These are phyloP conservation scores for Cepaea hortensis DNA, from an alignment of 2,888 invertebrate genomes.

Conservation along the genomic window DNA sequence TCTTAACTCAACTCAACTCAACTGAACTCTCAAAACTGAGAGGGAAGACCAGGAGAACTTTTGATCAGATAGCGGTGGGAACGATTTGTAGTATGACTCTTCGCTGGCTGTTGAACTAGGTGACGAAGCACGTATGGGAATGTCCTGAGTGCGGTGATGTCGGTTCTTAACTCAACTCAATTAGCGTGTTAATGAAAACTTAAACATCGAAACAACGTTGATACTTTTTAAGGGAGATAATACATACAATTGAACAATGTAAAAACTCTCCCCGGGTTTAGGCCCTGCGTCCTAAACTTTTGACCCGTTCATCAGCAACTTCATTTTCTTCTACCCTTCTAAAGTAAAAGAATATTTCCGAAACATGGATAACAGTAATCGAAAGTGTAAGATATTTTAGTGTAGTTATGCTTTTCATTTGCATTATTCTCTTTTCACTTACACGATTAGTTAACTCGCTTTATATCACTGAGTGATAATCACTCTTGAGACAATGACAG, in stretches of 20 bases:
- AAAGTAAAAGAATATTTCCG: not conserved
- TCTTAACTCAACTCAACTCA: too few relatives aligned
- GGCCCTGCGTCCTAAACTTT: not conserved
- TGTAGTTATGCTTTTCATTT: not conserved
- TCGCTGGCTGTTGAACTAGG: too few relatives aligned
- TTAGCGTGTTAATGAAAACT: not conserved
- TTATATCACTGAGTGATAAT: not conserved
- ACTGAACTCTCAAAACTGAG: too few relatives aligned
- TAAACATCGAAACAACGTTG: not conserved
- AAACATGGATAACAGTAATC: not conserved
- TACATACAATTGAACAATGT: not conserved
- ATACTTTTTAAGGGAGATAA: conserved; percentile 5
- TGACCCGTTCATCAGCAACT: not conserved
- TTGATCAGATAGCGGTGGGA: too few relatives aligned
- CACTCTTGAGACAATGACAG: not conserved
- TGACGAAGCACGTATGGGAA: too few relatives aligned
- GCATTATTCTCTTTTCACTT: not conserved
- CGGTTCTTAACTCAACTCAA: too few relatives aligned
- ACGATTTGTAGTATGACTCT: too few relatives aligned
- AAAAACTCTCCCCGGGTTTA: not conserved
- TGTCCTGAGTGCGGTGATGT: too few relatives aligned
- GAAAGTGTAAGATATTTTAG: not conserved
- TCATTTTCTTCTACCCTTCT: too few relatives aligned
- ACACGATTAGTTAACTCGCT: not conserved
- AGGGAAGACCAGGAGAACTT: too few relatives aligned